Evolutionary conservation across 2,113 vertebrate species (phyloP), one percentile per base, ranked within the genome.

Genomic region (Coturnix japonica): DNA sequence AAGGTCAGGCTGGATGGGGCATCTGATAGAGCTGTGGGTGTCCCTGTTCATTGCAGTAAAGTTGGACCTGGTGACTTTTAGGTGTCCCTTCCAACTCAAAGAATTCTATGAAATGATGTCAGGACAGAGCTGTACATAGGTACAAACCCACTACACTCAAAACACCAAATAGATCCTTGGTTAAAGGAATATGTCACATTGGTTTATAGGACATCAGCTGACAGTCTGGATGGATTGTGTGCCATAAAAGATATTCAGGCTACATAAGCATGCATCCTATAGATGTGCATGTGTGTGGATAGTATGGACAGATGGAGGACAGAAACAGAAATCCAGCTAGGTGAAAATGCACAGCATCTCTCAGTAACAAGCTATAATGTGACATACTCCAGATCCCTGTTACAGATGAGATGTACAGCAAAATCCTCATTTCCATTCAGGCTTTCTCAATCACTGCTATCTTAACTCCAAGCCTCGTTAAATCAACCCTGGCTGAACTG

Each of bases 401-500:
- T 66, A 26, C 0, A 0, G 39, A 20, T 71, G 54, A 0, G 8
- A 33, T 5, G 43, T 31, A 43, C 46, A 65, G 49, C 60, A 81
- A 71, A 2, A 2, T 41, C 37, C 67, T 86, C 44, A 60, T 94
- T 91, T 90, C 87, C 82, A 92, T 90, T 81, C 88, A 81, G 83
- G 63, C 75, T 94, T 97, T 81, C 3, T 4, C 94, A 92, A 92
- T 63, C 92, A 46, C 76, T 94, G 96, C 95, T 97, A 83, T 96
- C 93, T 94, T 97, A 97, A 97, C 96, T 97, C 88, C 72, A 87
- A 93, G 87, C 76, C 81, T 95, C 5, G 1, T 95, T 96, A 93
- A 95, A 90, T 82, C 95, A 94, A 95, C 96, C 89, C 76, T 3
- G 0, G 53, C 69, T 95, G 96, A 96, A 95, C 95, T 90, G 82